Evolutionary conservation across 2,797 vertebrate genomes (phyloP), one percentile per base, ranked within the genome.

Genomic region (Urosaurus nigricauda): DNA sequence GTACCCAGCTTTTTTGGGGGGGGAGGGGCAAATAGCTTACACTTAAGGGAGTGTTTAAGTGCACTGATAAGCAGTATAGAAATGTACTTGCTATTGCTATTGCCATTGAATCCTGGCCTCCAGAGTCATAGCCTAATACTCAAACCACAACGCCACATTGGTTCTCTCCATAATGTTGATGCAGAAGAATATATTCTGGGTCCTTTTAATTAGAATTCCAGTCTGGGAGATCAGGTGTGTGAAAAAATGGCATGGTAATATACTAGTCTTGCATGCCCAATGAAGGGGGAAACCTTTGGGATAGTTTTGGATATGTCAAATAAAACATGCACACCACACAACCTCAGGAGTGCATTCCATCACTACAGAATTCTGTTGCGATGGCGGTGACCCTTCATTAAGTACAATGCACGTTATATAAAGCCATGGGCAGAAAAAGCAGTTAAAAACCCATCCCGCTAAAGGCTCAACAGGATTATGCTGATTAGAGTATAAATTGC

Each of bases 401-500:
- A 79, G 19, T 88, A 51, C 12, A 83, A 74, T 26, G 68, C 87
- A 83, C 14, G 68, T 92, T 71, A 88, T 11, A 81, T 60, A 73
- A 5, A 71, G 75, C 53, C 86, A 70, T 70, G 83, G 79, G 63
- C 0, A 0, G 79, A 84, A 75, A 70, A n/a, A 74, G 77, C 86
- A 94, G 78, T 19, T 21, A 60, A 88, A 79, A 93, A 87, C 53
- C 43, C 93, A 63, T 37, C 75, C 85, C 40, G 0, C 56, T 90
- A 85, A 73, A 94, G 58, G 60, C 84, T 94, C 85, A 93, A 95
- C 79, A 53, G 88, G 89, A 95, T 92, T 93, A 91, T 92, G 87
- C 88, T 94, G 94, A 85, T 90, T 87, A 89, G 80, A 86, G 87
- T 90, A 26, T 88, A 94, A 83, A 94, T 94, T 94, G 95, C 87